Base-by-base conservation (phyloP, 2,797 vertebrate species). In the Trachops cirrhosus region DNA sequence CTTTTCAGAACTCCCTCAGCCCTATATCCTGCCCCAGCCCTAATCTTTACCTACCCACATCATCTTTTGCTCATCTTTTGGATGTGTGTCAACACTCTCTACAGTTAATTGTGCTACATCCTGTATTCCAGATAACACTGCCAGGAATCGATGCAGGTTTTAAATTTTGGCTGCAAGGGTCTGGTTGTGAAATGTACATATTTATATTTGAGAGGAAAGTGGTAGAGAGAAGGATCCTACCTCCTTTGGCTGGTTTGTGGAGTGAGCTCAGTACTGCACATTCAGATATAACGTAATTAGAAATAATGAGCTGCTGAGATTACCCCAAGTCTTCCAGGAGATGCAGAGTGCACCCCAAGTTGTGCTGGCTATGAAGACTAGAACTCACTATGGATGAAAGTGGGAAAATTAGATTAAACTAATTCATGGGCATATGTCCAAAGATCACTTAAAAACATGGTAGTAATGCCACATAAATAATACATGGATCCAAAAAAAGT, bases 301-400 rank as follows among this genome's bases (percentile, higher is more conserved):
- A 86, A 94, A 94, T 96, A 97, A 89, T 70, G 5, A 95, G 41
- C 57, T 32, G 0, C 50, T 95, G 83, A 83, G 73, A 82, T 92
- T 39, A 96, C 39, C 57, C 41, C 4, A 68, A 24, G 26, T 88
- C 74, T 78, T 97, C 86, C 78, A 37, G 57, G 90, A 91, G 22
- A 84, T 64, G 22, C 0, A 14, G 75, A 74, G 37, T 71, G 12
- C 67, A 44, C 95, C 0, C 6, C 62, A 57, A 89, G 62, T 91
- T 86, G 24, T 32, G 29, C 57, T 95, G 79, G 92, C 95, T 91
- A 37, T 21, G 41, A 79, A 82, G 71, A 46, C 62, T 22, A 96
- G 82, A 90, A 46, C n/a, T 94, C 89, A 83, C 86, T 95, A 83
- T 41, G 83, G 46, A 95, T 89, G 75, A 95, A 93, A 96, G 84